Percentiles rank a stretch among this genome's conserved stretches.
These are phyloP conservation scores for Pachycephus smyrnensis DNA, from an alignment of 2,888 invertebrate species.

Conservation along the genomic window DNA sequence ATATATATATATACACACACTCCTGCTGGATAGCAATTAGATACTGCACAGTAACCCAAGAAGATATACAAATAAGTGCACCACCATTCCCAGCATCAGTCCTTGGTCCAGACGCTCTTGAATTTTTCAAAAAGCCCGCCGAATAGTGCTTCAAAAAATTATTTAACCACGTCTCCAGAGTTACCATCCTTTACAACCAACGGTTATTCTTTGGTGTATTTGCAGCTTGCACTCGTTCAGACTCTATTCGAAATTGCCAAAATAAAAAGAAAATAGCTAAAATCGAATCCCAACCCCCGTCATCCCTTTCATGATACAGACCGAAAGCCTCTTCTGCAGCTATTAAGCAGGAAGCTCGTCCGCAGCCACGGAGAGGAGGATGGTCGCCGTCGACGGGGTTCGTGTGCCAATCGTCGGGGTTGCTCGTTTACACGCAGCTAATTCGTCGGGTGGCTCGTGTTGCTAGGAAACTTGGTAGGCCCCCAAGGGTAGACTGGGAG, in stretches of 20 bases:
- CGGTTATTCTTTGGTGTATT: neutral
- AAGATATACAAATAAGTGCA: neutral
- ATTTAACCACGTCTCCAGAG: neutral
- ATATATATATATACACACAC: neutral
- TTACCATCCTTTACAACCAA: neutral
- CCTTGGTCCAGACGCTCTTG: neutral
- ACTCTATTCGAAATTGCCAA: neutral
- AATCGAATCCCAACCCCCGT: too few relatives aligned
- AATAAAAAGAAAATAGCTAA: neutral
- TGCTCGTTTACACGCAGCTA: neutral
- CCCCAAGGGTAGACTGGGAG: neutral
- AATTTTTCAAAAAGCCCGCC: neutral
- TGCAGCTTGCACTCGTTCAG: neutral
- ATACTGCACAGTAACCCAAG: neutral
- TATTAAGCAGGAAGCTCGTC: neutral
- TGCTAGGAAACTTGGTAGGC: neutral
- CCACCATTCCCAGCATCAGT: neutral
- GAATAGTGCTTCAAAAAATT: neutral
- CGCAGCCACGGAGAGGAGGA: neutral
- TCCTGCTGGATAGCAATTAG: neutral
- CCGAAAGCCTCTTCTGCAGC: neutral
- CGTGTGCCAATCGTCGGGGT: neutral
- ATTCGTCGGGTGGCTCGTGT: constrained; percentile 9
- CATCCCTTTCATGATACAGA: neutral
- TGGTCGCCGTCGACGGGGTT: neutral